Conservation (phyloP, 1,140 invertebrate genomes). For the Anagrus nilaparvatae region DNA sequence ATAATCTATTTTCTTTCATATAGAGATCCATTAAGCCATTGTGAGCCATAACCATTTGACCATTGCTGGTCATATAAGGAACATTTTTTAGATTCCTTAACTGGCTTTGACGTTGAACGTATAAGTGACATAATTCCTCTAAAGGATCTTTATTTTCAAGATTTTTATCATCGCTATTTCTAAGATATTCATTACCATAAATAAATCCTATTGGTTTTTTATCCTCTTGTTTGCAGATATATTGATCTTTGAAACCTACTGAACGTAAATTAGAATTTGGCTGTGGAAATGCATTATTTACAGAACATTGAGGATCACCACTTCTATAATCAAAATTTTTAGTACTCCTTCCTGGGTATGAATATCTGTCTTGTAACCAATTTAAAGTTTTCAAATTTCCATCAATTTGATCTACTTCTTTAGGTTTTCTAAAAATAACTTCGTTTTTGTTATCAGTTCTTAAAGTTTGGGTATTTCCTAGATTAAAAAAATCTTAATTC, state of each 20-base stretch:
- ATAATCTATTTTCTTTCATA: constrained; percentile 21
- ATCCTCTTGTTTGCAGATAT: constrained; percentile 10
- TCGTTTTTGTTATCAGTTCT: not conserved
- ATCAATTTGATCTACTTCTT: constrained; percentile 12
- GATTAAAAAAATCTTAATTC: not conserved
- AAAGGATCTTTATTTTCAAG: constrained; percentile 23
- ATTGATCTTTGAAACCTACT: no score
- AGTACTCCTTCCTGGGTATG: constrained; percentile 15
- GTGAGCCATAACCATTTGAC: constrained; percentile 20
- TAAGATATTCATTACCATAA: no score
- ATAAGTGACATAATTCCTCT: constrained; percentile 28
- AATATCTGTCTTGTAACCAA: constrained; percentile 30
- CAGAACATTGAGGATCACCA: no score
- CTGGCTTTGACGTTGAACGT: constrained; percentile 17
- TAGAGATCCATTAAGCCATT: constrained; percentile 33
- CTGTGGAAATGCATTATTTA: no score
- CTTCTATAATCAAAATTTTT: no score
- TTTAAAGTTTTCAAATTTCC: constrained; percentile 24
- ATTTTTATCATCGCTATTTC: constrained; percentile 16
- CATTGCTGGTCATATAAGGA: constrained; percentile 20
- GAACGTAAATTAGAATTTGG: no score
- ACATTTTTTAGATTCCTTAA: constrained; percentile 11
- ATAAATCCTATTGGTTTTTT: constrained; percentile 24
- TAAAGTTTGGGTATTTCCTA: constrained; percentile 4
- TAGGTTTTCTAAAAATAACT: not conserved